Percentiles rank a stretch among this genome's conserved stretches.
Evolutionary conservation across 1,140 invertebrate species (phyloP).

Genomic region (Platorchestia sp.): DNA sequence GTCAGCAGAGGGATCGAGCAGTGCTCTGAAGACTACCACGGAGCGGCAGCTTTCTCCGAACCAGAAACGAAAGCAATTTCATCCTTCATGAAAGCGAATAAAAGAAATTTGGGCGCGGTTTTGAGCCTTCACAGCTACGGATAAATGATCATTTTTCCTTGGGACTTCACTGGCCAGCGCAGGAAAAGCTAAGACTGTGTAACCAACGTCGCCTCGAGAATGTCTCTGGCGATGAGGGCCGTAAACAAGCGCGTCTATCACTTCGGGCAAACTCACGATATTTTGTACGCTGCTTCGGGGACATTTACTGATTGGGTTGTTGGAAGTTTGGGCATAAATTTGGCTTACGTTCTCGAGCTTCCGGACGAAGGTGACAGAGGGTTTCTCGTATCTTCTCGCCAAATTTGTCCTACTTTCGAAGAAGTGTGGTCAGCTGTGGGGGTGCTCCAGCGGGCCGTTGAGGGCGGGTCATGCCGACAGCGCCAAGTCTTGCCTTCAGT

Average conservation of each 20-base stretch:
- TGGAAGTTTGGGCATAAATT: constrained; percentile 55
- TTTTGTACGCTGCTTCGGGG: constrained; percentile 46
- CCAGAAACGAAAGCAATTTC: constrained; percentile 2
- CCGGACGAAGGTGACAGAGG: constrained; percentile 41
- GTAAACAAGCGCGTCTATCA: constrained; percentile 20
- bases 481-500: background rate
- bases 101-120: background rate
- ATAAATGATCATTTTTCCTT: constrained; percentile 30
- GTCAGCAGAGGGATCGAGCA: background rate
- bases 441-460: background rate
- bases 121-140: constrained; percentile 39
- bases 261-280: constrained; percentile 30
- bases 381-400: background rate
- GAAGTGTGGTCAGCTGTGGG: constrained; percentile 11
- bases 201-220: background rate
- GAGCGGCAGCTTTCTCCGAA: background rate
- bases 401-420: constrained; percentile 7
- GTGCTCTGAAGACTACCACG: constrained; percentile 18
- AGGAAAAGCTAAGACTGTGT: constrained; percentile 11
- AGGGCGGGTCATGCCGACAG: background rate
- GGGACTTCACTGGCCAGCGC: background rate
- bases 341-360: constrained; percentile 48
- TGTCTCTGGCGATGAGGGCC: background rate
- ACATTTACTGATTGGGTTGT: constrained; percentile 54
- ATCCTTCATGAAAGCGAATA: background rate